Percentiles rank a stretch among this genome's conserved stretches.
phyloP scores from a whole-genome alignment of 2,113 vertebrate species.

The Recurvirostra avosetta region DNA sequence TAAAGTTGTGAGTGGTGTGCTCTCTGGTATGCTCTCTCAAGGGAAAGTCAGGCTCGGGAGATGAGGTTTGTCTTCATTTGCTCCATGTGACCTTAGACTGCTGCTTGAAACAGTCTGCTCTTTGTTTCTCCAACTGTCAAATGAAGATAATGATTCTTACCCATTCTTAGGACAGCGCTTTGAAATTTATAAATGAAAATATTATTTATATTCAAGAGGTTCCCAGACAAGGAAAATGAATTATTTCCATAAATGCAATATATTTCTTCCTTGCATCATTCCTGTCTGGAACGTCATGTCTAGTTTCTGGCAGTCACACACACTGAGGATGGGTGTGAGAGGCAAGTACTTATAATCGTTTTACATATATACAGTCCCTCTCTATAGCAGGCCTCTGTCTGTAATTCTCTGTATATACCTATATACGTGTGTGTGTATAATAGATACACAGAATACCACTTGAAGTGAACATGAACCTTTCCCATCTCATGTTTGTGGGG shows the following conservation, averaged over 20 bases:
- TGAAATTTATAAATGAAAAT: constrained; percentile 58
- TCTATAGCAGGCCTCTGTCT: background rate
- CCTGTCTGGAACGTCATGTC: background rate
- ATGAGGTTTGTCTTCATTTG: constrained; percentile 55
- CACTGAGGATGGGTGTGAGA: background rate
- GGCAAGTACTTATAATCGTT: background rate
- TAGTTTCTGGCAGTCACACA: background rate
- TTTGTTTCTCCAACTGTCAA: constrained; percentile 60
- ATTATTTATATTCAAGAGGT: constrained; percentile 54
- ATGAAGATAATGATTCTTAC: constrained; percentile 59
- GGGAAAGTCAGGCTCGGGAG: background rate
- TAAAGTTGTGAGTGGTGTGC: background rate
- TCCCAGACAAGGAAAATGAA: constrained; percentile 43
- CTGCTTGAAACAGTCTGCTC: constrained; percentile 39
- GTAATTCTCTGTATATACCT: background rate
- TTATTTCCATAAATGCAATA: constrained; percentile 51
- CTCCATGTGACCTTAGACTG: constrained; percentile 45
- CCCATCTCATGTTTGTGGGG: background rate
- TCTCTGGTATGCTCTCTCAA: constrained; percentile 10
- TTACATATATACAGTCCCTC: background rate
- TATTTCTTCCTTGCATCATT: constrained; percentile 22
- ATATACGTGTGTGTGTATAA: background rate
- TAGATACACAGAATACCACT: background rate
- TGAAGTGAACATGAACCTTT: background rate
- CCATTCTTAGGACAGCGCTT: constrained; percentile 32